Conservation (phyloP, 2,797 vertebrate species). For the Dipus sagitta region DNA sequence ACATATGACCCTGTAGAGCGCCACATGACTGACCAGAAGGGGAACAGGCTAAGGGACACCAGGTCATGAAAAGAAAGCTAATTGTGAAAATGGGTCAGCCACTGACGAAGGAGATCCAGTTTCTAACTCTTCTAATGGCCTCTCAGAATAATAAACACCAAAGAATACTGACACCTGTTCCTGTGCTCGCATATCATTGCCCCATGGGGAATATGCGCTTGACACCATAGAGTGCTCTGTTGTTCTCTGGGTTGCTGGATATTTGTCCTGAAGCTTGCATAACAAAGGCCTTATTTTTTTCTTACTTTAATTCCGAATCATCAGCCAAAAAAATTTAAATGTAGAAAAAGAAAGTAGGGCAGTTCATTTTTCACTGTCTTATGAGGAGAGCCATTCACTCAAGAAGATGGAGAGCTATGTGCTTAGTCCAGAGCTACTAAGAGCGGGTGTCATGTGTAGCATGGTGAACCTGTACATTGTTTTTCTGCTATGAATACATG, state of each 20-base stretch:
- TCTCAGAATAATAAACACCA: not conserved
- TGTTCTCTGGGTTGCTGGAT: not conserved
- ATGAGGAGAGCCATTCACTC: not conserved
- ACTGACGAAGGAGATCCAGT: not conserved
- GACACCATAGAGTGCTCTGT: not conserved
- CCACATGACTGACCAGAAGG: not conserved
- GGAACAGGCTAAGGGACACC: not conserved
- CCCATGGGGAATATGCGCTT: not conserved
- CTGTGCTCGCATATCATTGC: not conserved
- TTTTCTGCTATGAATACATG: slow-evolving; percentile 23
- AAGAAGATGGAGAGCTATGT: slow-evolving; percentile 27
- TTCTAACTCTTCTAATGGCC: not conserved
- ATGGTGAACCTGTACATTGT: not conserved
- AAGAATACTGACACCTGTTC: not conserved
- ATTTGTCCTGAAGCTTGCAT: not conserved
- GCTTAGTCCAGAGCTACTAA: slow-evolving; percentile 20
- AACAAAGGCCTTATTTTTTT: not conserved
- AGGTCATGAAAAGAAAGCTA: not conserved
- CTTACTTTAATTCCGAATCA: not conserved
- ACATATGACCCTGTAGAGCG: not conserved
- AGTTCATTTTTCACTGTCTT: not conserved
- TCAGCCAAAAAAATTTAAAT: slow-evolving; percentile 21
- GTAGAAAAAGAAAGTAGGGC: slow-evolving; percentile 28
- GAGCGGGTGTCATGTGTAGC: not conserved
- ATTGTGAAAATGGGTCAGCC: not conserved